Percentiles rank a stretch among this genome's conserved stretches.
phyloP scores from a whole-genome alignment of 1,140 invertebrate species.

The Mercenaria mercenaria region DNA sequence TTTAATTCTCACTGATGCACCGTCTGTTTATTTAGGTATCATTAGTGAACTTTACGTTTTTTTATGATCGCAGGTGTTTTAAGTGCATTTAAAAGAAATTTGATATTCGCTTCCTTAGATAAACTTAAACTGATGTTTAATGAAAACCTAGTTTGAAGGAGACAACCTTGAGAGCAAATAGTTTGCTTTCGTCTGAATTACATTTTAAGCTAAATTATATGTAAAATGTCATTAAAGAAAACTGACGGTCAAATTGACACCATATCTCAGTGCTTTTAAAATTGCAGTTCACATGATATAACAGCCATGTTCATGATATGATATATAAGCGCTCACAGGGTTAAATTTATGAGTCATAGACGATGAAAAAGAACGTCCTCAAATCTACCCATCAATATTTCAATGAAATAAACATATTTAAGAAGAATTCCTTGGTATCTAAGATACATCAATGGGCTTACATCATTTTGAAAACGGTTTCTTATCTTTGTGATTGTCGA shows the following conservation, averaged over 20 bases:
- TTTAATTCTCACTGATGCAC: neutral
- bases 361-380: neutral
- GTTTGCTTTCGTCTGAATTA: no score
- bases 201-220: no score
- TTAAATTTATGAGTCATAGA: neutral
- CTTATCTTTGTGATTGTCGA: constrained; percentile 8
- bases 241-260: no score
- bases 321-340: no score
- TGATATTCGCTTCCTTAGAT: neutral
- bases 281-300: no score
- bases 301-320: no score
- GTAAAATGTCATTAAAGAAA: no score
- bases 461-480: constrained; percentile 26
- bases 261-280: no score
- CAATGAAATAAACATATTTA: constrained; percentile 8
- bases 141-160: no score
- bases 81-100: neutral
- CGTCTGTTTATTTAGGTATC: neutral
- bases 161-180: no score
- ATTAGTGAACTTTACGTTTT: neutral
- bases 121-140: no score
- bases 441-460: neutral
- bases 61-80: neutral
- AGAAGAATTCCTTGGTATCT: constrained; percentile 19
- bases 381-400: neutral